phyloP scores from a whole-genome alignment of 35 echinoderm and acorn worm species.

The Nesometra sesokonis region DNA sequence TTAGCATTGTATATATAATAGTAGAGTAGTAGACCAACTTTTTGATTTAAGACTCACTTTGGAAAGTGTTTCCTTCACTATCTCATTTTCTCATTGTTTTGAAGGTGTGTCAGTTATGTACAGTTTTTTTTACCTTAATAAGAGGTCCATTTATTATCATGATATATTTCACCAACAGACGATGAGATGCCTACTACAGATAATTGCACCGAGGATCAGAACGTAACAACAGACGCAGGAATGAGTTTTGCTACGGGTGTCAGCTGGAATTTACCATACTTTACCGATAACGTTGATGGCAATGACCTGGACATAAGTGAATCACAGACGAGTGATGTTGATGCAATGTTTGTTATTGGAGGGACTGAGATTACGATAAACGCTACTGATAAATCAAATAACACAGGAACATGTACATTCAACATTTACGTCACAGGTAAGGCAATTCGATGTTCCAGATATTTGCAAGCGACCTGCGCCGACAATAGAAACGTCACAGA shows the following conservation, averaged over 20 bases:
- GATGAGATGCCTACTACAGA: neutral
- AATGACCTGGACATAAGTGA: neutral
- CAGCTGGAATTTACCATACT: neutral
- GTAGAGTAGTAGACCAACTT: too few relatives aligned
- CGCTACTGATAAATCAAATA: neutral
- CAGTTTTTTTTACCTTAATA: too few relatives aligned
- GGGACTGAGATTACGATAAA: neutral
- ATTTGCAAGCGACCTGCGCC: too few relatives aligned
- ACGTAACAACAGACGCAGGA: neutral
- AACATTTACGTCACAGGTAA: neutral
- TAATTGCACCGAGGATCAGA: neutral
- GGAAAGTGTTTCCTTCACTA: too few relatives aligned
- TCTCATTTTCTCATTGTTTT: too few relatives aligned
- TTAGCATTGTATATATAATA: too few relatives aligned
- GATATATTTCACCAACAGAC: neutral
- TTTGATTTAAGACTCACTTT: too few relatives aligned
- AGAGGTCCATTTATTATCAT: too few relatives aligned
- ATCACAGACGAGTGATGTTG: neutral
- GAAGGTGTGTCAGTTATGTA: too few relatives aligned
- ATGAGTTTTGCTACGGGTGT: neutral
- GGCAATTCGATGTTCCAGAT: too few relatives aligned
- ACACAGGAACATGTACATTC: neutral
- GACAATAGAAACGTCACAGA: too few relatives aligned
- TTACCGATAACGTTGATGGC: neutral
- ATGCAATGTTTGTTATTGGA: neutral